Evolutionary conservation across 2,797 vertebrate species (phyloP).

Genomic region (Premnoplex brunnescens): DNA sequence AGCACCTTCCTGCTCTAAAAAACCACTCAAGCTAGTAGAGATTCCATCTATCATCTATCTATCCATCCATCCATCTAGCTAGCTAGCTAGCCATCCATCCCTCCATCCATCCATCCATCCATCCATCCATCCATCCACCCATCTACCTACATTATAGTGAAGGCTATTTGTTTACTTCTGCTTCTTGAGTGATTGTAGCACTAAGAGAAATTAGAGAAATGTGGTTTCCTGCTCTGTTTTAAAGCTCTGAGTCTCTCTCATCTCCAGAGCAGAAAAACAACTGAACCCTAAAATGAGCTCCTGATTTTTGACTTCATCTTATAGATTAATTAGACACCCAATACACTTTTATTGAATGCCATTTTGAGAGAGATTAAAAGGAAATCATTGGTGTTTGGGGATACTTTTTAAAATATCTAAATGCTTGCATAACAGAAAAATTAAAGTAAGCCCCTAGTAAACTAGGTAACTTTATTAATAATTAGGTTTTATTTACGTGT

Average conservation of each 20-base stretch:
- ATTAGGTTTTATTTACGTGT: neutral
- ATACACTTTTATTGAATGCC: neutral
- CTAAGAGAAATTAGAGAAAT: neutral
- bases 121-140: neutral
- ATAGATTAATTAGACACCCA: neutral
- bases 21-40: neutral
- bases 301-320: neutral
- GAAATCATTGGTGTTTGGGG: neutral
- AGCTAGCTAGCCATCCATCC: no score
- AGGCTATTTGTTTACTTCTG: neutral
- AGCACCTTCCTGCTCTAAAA: fast-evolving
- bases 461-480: neutral
- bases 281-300: neutral
- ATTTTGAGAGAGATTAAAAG: neutral
- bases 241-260: neutral
- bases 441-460: neutral
- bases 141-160: neutral
- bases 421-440: neutral
- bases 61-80: neutral
- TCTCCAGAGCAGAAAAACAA: neutral
- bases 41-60: neutral
- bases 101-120: neutral
- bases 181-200: neutral
- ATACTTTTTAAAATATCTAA: neutral
- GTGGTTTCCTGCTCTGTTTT: neutral